These are phyloP conservation scores for Calidris pugnax DNA, from an alignment of 2,113 vertebrate genomes.

Conservation along the genomic window DNA sequence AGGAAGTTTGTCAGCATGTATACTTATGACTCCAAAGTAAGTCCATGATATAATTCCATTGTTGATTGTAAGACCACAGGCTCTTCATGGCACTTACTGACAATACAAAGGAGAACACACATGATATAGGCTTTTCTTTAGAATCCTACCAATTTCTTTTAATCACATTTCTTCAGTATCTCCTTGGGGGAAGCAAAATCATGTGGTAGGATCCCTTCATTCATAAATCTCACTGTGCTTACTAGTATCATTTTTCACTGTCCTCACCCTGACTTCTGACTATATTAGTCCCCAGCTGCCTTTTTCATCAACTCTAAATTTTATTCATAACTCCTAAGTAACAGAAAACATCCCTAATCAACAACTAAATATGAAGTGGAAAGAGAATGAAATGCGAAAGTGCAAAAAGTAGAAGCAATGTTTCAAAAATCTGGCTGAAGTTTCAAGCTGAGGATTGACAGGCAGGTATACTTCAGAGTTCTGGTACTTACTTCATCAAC, in stretches of 20 bases:
- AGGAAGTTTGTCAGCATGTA: background rate
- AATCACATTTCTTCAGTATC: background rate
- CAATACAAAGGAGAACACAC: background rate
- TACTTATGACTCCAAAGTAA: background rate
- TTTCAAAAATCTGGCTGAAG: slow-evolving; percentile 30
- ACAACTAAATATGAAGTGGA: background rate
- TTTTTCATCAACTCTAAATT: background rate
- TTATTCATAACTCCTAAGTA: background rate
- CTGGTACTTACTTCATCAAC: slow-evolving; percentile 54
- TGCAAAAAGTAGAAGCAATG: background rate
- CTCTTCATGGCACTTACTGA: background rate
- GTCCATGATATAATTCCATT: background rate
- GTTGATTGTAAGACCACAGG: background rate
- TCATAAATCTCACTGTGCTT: background rate
- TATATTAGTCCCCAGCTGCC: background rate
- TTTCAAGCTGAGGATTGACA: slow-evolving; percentile 32
- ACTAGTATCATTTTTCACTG: background rate
- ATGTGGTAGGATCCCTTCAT: background rate
- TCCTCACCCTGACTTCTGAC: background rate
- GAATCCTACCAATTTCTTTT: background rate
- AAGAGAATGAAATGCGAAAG: background rate
- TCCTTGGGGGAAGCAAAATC: background rate
- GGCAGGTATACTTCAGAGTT: slow-evolving; percentile 30
- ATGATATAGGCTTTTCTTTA: background rate
- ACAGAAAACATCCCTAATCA: slow-evolving; percentile 16